These are phyloP conservation scores for Danio kyathit DNA, from an alignment of 2,797 vertebrate genomes.

Conservation along the genomic window DNA sequence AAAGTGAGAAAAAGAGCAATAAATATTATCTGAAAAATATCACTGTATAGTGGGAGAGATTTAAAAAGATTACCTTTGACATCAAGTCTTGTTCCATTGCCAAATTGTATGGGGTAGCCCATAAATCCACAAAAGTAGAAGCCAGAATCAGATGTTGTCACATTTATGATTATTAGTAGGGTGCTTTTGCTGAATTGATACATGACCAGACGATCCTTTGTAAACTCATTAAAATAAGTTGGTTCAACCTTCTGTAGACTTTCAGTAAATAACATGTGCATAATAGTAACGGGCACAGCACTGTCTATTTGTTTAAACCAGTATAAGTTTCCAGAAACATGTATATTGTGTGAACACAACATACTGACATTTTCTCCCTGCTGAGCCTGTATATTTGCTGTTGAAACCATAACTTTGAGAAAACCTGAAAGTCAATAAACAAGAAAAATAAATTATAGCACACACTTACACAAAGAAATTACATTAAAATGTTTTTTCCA, in stretches of 20 bases:
- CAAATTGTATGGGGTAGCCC: background rate
- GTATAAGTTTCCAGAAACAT: background rate
- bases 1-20: background rate
- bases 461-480: background rate
- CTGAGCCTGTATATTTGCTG: background rate
- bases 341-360: background rate
- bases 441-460: background rate
- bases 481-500: background rate
- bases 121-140: conserved; percentile 33
- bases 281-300: background rate
- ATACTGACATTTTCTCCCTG: background rate
- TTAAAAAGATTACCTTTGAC: conserved; percentile 18
- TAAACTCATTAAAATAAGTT: background rate
- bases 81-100: conserved; percentile 13
- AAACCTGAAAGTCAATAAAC: conserved; percentile 14
- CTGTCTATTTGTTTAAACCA: conserved; percentile 30
- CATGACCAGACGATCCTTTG: background rate
- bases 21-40: background rate
- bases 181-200: background rate
- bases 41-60: background rate
- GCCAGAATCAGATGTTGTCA: background rate
- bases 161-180: background rate
- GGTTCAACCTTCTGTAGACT: fast-evolving
- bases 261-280: background rate
- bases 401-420: background rate